Conservation (phyloP, 2,113 vertebrate genomes). For the Astatotilapia flaviijosephi region DNA sequence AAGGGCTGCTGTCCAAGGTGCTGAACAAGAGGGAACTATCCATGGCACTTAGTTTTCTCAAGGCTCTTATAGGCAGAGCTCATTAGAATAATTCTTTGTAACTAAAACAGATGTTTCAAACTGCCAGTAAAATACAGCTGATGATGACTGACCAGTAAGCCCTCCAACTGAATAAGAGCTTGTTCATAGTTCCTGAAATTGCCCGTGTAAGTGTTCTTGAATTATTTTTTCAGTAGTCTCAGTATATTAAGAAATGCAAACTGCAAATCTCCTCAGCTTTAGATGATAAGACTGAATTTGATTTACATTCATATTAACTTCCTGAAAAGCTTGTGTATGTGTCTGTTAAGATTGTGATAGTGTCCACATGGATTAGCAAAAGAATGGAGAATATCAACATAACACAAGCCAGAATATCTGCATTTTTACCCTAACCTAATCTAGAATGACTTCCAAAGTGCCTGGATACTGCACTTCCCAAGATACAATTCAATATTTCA, state of each 20-base stretch:
- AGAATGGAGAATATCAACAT: not conserved
- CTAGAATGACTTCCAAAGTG: not conserved
- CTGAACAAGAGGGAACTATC: slow-evolving; percentile 1
- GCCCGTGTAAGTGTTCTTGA: not conserved
- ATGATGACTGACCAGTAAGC: not conserved
- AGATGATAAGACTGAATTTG: not conserved
- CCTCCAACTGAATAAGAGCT: not conserved
- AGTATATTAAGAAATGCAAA: not conserved
- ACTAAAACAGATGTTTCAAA: not conserved
- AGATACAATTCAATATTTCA: not conserved
- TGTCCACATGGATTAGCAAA: not conserved
- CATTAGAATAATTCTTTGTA: not conserved
- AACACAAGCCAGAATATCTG: not conserved
- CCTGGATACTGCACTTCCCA: not conserved
- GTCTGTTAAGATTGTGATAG: not conserved
- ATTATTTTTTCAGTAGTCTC: not conserved
- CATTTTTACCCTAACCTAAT: not conserved
- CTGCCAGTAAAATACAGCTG: not conserved
- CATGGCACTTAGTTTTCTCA: not conserved
- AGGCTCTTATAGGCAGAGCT: not conserved
- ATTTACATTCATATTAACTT: not conserved
- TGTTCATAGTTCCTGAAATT: not conserved
- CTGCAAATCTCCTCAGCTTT: not conserved
- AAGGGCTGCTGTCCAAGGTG: slow-evolving; percentile 1
- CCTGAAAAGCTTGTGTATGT: not conserved